Conservation (phyloP, 30 jellyfish, hydroid and myxozoan genomes). For the Aurelia sp. region DNA sequence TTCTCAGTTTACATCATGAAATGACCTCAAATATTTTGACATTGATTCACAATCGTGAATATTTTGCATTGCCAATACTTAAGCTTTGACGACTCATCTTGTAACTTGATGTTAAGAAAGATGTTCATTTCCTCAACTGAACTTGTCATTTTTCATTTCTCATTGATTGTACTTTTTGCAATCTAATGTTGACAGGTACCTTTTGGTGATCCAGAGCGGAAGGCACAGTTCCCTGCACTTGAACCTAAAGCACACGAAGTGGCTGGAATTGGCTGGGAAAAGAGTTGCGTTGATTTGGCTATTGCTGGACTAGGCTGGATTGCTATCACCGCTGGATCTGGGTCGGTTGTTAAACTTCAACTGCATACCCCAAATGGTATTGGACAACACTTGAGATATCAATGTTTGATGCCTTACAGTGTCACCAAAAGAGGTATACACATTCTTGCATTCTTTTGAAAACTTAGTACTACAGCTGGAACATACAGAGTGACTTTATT, state of each 20-base stretch:
- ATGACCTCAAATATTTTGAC: too few species aligned
- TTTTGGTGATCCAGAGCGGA: conserved; percentile 72
- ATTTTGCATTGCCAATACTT: too few species aligned
- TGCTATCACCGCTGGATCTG: conserved; percentile 79
- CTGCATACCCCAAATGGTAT: conserved; percentile 90
- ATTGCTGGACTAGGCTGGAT: conserved; percentile 96
- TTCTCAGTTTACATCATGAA: too few species aligned
- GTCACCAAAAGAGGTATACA: conserved; percentile 78
- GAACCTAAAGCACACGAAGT: conserved; percentile 60
- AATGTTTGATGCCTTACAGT: conserved; percentile 79
- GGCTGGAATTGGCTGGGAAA: conserved; percentile 78
- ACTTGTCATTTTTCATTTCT: too few species aligned
- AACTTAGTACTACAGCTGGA: too few species aligned
- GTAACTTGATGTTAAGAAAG: too few species aligned
- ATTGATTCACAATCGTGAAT: too few species aligned
- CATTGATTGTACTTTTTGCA: too few species aligned
- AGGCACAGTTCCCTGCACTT: conserved; percentile 69
- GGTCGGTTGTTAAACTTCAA: conserved; percentile 41
- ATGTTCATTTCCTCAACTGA: too few species aligned
- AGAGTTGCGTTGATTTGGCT: conserved; percentile 71
- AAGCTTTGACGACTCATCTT: too few species aligned
- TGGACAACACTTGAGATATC: conserved; percentile 79
- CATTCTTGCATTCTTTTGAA: not conserved
- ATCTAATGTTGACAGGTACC: conserved; percentile 63
- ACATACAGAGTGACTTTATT: too few species aligned